Evolutionary conservation across 2,797 vertebrate species (phyloP).

Genomic region (Balearica regulorum): DNA sequence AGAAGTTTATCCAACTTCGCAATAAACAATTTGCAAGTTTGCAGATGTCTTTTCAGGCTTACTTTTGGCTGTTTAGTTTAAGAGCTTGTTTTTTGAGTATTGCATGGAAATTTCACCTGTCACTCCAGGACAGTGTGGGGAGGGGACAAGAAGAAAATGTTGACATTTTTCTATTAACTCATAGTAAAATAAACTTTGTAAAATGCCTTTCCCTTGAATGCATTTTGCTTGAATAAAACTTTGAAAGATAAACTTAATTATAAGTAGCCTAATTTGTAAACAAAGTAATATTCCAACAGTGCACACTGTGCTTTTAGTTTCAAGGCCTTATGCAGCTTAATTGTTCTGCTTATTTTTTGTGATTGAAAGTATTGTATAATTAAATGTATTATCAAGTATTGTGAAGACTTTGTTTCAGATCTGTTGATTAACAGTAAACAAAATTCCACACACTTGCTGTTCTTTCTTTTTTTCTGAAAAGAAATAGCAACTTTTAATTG

Average conservation of each 20-base stretch:
- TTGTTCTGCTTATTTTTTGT: conserved; percentile 68
- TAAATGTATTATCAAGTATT: conserved; percentile 68
- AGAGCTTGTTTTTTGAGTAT: conserved; percentile 36
- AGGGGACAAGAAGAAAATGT: conserved; percentile 14
- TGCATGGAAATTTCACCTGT: conserved; percentile 44
- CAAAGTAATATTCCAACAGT: conserved; percentile 68
- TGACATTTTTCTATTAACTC: conserved; percentile 66
- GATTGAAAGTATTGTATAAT: conserved; percentile 72
- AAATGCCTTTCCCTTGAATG: conserved; percentile 72
- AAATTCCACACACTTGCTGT: conserved; percentile 44
- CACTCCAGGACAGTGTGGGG: conserved; percentile 16
- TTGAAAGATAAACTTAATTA: conserved; percentile 63
- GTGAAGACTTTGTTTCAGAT: conserved; percentile 73
- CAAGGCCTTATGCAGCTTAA: conserved; percentile 75
- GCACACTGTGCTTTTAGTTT: conserved; percentile 74
- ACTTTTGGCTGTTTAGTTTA: conserved; percentile 41
- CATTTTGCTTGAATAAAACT: conserved; percentile 70
- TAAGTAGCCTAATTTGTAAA: conserved; percentile 74
- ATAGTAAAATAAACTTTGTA: conserved; percentile 55
- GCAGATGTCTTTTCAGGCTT: conserved; percentile 21
- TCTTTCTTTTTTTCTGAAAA: conserved; percentile 35
- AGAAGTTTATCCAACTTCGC: conserved; percentile 3
- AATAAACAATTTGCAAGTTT: conserved; percentile 26
- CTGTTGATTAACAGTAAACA: conserved; percentile 74
- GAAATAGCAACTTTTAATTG: not conserved